Percentiles rank a stretch among this genome's conserved stretches.
Evolutionary conservation across 2,113 vertebrate species (phyloP).

Genomic region (Ginglymostoma cirratum): DNA sequence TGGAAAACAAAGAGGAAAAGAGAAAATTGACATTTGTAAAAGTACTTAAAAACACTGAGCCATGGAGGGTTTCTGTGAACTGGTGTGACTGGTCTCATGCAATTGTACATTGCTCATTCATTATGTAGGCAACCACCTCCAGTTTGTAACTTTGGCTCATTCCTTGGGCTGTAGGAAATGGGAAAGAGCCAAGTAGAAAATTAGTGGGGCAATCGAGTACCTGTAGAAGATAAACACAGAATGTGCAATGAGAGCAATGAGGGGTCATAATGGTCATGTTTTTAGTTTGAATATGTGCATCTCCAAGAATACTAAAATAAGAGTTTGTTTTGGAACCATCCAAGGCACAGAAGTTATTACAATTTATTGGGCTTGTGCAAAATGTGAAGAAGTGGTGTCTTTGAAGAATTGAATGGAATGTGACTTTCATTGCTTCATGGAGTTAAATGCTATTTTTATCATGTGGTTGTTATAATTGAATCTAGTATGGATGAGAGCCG

Average conservation of each 20-base stretch:
- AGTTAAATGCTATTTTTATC: conserved; percentile 5
- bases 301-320: neutral
- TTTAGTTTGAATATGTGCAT: neutral
- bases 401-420: neutral
- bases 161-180: no score
- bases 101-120: no score
- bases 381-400: neutral
- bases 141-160: neutral
- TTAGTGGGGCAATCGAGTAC: neutral
- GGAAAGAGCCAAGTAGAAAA: neutral
- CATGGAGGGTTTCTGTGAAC: no score
- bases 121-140: no score
- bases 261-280: neutral
- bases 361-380: neutral
- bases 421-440: neutral
- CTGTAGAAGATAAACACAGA: neutral
- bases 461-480: neutral
- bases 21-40: neutral
- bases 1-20: neutral
- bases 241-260: neutral
- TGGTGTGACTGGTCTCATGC: neutral
- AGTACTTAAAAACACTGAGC: neutral
- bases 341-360: neutral
- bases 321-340: neutral
- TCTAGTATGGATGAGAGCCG: conserved; percentile 4